These are phyloP conservation scores for Onychomys torridus DNA, from an alignment of 2,797 vertebrate species.

Conservation along the genomic window DNA sequence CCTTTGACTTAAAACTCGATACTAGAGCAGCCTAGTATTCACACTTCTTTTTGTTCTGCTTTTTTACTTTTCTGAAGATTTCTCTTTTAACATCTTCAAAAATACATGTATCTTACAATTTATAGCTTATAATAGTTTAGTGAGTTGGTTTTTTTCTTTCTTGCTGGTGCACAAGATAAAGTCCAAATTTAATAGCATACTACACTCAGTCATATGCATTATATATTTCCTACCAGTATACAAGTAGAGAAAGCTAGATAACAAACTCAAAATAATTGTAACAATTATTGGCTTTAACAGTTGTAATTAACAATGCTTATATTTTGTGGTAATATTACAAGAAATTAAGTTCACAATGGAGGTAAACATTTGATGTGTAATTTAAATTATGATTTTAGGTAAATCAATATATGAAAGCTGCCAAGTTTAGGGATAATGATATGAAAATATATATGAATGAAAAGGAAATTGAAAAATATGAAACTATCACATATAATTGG, in stretches of 20 bases:
- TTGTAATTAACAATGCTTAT: background rate
- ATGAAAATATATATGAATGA: background rate
- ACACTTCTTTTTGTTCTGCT: background rate
- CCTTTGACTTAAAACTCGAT: background rate
- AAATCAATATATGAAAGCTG: background rate
- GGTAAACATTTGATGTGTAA: background rate
- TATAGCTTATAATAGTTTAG: background rate
- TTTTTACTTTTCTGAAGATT: background rate
- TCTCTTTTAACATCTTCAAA: constrained; percentile 11
- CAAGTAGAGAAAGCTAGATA: background rate
- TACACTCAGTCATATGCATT: background rate
- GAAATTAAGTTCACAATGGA: background rate
- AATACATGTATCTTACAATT: background rate
- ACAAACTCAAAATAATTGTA: background rate
- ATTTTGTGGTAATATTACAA: constrained; percentile 15
- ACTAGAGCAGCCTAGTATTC: background rate
- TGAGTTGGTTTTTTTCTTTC: background rate
- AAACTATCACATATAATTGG: background rate
- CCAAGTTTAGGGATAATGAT: background rate
- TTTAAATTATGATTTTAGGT: background rate
- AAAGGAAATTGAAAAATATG: background rate
- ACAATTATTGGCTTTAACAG: background rate
- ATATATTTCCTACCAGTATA: background rate
- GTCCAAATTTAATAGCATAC: constrained; percentile 19
- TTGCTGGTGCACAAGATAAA: background rate